Percentiles rank a stretch among this genome's conserved stretches.
Evolutionary conservation across 2,888 invertebrate species (phyloP).

Genomic region (Priapulus caudatus): DNA sequence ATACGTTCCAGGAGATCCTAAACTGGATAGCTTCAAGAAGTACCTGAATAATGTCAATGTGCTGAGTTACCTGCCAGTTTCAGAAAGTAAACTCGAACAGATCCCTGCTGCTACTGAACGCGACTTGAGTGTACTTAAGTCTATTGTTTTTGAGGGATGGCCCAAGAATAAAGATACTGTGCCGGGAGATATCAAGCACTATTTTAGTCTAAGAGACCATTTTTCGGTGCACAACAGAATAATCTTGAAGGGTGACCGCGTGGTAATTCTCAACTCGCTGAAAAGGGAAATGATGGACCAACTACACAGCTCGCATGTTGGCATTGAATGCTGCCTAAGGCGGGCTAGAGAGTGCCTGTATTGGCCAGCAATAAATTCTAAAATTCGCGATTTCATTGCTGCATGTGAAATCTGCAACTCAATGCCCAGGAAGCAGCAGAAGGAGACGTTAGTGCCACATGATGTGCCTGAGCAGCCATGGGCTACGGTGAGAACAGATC

Average conservation of each 20-base stretch:
- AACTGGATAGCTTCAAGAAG: not conserved
- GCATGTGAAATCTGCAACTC: no score
- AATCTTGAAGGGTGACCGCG: not conserved
- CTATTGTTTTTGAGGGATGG: not conserved
- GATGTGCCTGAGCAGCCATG: not conserved
- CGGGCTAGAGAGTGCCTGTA: not conserved
- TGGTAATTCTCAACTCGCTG: not conserved
- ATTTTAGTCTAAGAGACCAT: not conserved
- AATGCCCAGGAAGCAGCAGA: no score
- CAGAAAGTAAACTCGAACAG: not conserved
- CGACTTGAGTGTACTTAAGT: not conserved
- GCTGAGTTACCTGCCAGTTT: not conserved
- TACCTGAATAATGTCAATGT: conserved; percentile 1
- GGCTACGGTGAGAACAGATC: not conserved
- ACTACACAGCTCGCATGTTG: not conserved
- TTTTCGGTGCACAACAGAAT: not conserved
- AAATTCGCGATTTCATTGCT: not conserved
- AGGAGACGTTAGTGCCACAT: not conserved
- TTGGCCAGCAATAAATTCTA: not conserved
- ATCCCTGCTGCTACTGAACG: not conserved
- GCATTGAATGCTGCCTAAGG: not conserved
- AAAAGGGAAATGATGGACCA: not conserved
- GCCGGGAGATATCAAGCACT: not conserved
- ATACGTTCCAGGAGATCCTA: not conserved
- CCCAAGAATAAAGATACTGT: not conserved